A percentile compares a stretch with the other conserved stretches of the same genome.
Evolutionary conservation across 1,140 invertebrate genomes (phyloP).

Genomic region (Pemphigus obesinymphae): DNA sequence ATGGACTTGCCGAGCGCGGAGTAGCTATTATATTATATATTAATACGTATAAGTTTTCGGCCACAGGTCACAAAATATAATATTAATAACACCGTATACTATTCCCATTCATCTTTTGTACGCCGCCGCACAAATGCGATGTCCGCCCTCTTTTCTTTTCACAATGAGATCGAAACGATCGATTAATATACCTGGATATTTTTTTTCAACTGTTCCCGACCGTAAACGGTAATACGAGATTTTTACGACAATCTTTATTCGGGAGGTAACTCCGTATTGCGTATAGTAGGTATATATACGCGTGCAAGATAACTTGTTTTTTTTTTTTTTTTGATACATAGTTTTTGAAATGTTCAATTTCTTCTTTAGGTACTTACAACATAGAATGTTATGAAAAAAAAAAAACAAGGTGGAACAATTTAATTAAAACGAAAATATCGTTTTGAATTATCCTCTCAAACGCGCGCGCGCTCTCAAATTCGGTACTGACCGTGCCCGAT

Average conservation of each 20-base stretch:
- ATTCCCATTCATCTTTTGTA: background rate
- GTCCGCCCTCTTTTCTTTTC: constrained; percentile 13
- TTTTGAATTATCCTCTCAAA: background rate
- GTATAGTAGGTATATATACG: too few relatives aligned
- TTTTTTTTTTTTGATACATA: background rate
- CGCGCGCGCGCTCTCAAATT: background rate
- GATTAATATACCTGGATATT: constrained; percentile 20
- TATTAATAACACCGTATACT: too few relatives aligned
- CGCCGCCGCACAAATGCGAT: background rate
- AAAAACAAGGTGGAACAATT: constrained; percentile 17
- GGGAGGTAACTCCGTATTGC: background rate
- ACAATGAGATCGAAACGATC: background rate
- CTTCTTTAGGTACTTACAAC: too few relatives aligned
- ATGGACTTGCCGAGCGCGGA: constrained; percentile 7
- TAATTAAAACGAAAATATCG: background rate
- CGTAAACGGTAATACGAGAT: background rate
- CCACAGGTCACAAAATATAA: background rate
- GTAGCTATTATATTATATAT: too few relatives aligned
- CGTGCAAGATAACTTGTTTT: background rate
- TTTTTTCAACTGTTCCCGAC: background rate
- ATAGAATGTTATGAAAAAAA: too few relatives aligned
- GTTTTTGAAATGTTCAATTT: background rate
- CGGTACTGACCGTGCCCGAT: constrained; percentile 22
- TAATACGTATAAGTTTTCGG: background rate
- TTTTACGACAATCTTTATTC: background rate